Evolutionary conservation across 2,888 invertebrate genomes (phyloP).

Genomic region (Caenorhabditis afra): DNA sequence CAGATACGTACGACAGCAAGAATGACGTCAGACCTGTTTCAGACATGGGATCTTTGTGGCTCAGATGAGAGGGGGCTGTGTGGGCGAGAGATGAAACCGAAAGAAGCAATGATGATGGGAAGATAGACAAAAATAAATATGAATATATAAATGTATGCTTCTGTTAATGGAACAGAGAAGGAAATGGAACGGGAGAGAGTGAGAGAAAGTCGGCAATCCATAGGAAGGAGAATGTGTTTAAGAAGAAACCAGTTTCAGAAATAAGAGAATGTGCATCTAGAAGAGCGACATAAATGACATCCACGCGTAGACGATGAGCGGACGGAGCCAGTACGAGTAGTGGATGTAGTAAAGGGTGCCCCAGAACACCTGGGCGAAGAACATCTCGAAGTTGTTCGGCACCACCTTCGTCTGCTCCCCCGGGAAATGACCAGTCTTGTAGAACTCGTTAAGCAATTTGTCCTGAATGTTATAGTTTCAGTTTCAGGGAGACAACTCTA

Average conservation of each 20-base stretch:
- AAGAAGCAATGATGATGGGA: background rate
- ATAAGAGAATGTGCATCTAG: conserved; percentile 2
- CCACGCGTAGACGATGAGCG: conserved; percentile 52
- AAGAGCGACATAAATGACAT: conserved; percentile 42
- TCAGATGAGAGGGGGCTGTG: conserved; percentile 8
- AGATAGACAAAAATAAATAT: background rate
- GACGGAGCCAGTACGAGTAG: conserved; percentile 73
- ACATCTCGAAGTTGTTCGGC: conserved; percentile 57
- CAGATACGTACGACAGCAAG: conserved; percentile 52
- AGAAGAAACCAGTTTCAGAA: conserved; percentile 11
- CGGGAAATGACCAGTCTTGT: conserved; percentile 74
- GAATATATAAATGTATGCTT: background rate
- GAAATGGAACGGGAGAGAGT: conserved; percentile 23
- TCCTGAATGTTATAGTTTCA: conserved; percentile 68
- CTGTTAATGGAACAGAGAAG: background rate
- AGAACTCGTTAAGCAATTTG: conserved; percentile 74
- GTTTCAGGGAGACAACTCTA: no score
- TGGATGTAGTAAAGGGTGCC: conserved; percentile 74
- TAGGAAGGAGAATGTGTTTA: conserved; percentile 32
- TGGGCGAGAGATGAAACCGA: background rate
- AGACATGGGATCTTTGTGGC: conserved; percentile 47
- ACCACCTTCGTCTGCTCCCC: conserved; percentile 63
- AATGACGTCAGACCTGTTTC: conserved; percentile 51
- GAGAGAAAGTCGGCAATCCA: conserved; percentile 17
- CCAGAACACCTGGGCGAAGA: conserved; percentile 75